Percentiles rank a stretch among this genome's conserved stretches.
These are phyloP conservation scores for Magallana angulata DNA, from an alignment of 1,140 invertebrate species.

Conservation along the genomic window DNA sequence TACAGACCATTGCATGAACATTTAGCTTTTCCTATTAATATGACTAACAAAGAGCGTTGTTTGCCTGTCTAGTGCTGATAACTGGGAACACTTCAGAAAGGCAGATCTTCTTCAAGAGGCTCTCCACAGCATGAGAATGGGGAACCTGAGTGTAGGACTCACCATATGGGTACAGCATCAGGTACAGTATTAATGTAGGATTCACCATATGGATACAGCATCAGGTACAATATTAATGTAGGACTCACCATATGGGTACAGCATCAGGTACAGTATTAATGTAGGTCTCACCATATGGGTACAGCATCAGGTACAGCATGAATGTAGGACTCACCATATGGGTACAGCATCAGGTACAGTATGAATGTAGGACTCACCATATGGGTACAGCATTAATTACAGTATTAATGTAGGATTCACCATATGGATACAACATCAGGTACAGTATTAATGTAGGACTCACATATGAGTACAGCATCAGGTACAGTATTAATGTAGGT, in stretches of 20 bases:
- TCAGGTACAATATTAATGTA: constrained; percentile 44
- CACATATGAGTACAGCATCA: neutral
- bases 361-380: no score
- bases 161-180: constrained; percentile 65
- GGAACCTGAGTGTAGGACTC: constrained; percentile 56
- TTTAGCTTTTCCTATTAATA: neutral
- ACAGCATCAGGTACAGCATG: no score
- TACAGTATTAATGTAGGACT: neutral
- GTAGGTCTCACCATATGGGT: no score
- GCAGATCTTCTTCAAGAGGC: constrained; percentile 62
- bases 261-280: neutral
- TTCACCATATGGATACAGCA: constrained; percentile 54
- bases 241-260: constrained; percentile 5
- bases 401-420: neutral
- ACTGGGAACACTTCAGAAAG: constrained; percentile 69
- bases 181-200: constrained; percentile 52
- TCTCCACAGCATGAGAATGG: constrained; percentile 52
- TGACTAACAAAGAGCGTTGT: neutral
- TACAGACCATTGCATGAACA: no score
- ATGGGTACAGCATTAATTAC: no score
- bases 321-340: no score
- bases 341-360: no score
- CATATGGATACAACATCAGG: neutral
- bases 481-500: neutral
- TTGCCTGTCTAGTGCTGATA: constrained; percentile 65